A percentile compares a stretch with the other conserved stretches of the same genome.
phyloP scores from a whole-genome alignment of 2,888 invertebrate species.

The Xestia c-nigrum region DNA sequence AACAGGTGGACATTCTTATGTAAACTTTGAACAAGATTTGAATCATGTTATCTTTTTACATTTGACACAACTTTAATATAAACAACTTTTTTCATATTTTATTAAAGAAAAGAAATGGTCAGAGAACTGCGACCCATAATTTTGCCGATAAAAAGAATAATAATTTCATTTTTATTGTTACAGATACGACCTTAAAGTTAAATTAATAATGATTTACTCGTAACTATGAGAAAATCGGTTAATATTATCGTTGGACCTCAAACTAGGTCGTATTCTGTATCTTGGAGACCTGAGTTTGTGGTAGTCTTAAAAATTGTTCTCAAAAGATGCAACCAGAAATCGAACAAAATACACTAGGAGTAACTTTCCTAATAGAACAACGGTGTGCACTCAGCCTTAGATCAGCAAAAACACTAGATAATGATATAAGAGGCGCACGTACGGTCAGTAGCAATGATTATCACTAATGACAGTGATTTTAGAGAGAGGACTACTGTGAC shows the following conservation, averaged over 20 bases:
- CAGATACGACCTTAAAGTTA: neutral
- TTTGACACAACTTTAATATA: neutral
- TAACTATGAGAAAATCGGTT: neutral
- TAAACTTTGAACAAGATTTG: slow-evolving; percentile 18
- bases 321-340: neutral
- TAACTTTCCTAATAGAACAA: slow-evolving; percentile 29
- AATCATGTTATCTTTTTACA: neutral
- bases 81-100: neutral
- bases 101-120: neutral
- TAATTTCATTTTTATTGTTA: neutral
- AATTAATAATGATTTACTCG: neutral
- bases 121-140: neutral
- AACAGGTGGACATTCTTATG: slow-evolving; percentile 20
- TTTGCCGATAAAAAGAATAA: neutral
- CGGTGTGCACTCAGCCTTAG: slow-evolving; percentile 64
- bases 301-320: neutral
- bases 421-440: slow-evolving; percentile 74
- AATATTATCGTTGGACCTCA: neutral
- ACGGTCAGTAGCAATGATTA: slow-evolving; percentile 76
- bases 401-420: slow-evolving; percentile 68
- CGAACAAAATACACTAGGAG: slow-evolving; percentile 27
- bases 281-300: neutral
- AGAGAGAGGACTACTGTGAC: slow-evolving; percentile 72
- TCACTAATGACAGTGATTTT: slow-evolving; percentile 81
- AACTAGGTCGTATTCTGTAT: neutral